phyloP scores from a whole-genome alignment of 2,797 vertebrate genomes.

The Paedocypris micromegethes region DNA sequence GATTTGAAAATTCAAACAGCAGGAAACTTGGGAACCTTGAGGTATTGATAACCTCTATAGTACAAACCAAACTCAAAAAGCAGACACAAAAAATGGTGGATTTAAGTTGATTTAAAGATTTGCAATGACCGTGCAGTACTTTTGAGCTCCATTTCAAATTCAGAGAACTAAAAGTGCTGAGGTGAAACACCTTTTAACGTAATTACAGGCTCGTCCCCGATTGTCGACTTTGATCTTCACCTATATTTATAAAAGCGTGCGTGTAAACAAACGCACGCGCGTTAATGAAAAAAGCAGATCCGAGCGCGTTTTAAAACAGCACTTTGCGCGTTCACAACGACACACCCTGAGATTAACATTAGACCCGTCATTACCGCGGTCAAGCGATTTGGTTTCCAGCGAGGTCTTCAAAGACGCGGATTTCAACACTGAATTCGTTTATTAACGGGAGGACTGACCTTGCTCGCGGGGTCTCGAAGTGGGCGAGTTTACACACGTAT shows the following conservation, averaged over 20 bases:
- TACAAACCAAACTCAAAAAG: too few species aligned
- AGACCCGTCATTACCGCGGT: constrained; percentile 68
- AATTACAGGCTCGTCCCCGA: too few species aligned
- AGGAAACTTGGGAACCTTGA: too few species aligned
- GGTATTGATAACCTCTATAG: too few species aligned
- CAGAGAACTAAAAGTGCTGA: too few species aligned
- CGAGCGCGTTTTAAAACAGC: constrained; percentile 40
- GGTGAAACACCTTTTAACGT: too few species aligned
- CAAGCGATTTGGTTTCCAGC: constrained; percentile 55
- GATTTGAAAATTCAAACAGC: constrained; percentile 26
- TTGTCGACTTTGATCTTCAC: too few species aligned
- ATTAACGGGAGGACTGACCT: neutral
- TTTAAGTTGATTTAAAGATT: too few species aligned
- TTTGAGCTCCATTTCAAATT: too few species aligned
- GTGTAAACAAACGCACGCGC: constrained; percentile 2
- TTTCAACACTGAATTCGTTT: neutral
- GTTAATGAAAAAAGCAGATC: constrained; percentile 4
- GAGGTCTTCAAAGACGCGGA: constrained; percentile 26
- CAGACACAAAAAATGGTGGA: too few species aligned
- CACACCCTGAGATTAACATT: constrained; percentile 67
- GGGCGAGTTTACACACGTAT: constrained; percentile 52
- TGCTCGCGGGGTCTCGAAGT: constrained; percentile 9
- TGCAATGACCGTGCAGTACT: too few species aligned
- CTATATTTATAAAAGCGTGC: too few species aligned
- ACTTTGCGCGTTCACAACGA: constrained; percentile 61